A percentile compares a stretch with the other conserved stretches of the same genome.
Conservation (phyloP, 2,888 invertebrate species). For the Pristionchus exspectatus region DNA sequence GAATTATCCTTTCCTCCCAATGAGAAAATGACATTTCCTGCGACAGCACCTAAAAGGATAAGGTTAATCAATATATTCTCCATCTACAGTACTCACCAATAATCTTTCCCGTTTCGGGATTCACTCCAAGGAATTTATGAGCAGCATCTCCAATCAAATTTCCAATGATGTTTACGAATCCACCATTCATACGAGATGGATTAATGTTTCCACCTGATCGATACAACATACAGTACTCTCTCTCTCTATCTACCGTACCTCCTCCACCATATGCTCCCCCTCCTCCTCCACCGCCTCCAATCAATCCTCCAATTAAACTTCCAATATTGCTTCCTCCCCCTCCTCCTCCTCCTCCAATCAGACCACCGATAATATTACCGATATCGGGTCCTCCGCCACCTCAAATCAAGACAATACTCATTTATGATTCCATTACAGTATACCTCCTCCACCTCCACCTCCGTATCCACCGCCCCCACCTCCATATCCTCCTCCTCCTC, state of each 20-base stretch:
- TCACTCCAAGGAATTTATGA: conserved; percentile 78
- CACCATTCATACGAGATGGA: conserved; percentile 72
- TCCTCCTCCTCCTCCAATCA: conserved; percentile 69
- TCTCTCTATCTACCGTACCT: conserved; percentile 56
- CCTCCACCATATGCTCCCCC: conserved; percentile 71
- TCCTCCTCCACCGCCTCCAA: conserved; percentile 69
- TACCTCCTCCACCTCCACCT: conserved; percentile 63
- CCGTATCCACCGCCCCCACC: conserved; percentile 27
- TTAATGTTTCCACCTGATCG: conserved; percentile 71
- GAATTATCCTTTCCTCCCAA: conserved; percentile 79
- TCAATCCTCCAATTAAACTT: conserved; percentile 71
- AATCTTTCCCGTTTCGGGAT: conserved; percentile 75
- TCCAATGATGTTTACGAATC: conserved; percentile 76
- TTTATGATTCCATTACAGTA: not conserved
- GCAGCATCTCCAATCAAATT: conserved; percentile 78
- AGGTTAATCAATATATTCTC: not conserved
- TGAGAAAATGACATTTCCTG: conserved; percentile 78
- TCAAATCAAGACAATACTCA: not conserved
- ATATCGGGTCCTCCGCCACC: conserved; percentile 62
- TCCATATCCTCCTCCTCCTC: conserved; percentile 54
- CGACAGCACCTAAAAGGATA: conserved; percentile 72
- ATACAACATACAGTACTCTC: not conserved
- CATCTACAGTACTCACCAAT: conserved; percentile 60
- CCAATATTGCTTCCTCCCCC: conserved; percentile 64
- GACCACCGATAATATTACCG: conserved; percentile 70